phyloP scores from a whole-genome alignment of 1,140 invertebrate genomes.

The Heterodera carotae region DNA sequence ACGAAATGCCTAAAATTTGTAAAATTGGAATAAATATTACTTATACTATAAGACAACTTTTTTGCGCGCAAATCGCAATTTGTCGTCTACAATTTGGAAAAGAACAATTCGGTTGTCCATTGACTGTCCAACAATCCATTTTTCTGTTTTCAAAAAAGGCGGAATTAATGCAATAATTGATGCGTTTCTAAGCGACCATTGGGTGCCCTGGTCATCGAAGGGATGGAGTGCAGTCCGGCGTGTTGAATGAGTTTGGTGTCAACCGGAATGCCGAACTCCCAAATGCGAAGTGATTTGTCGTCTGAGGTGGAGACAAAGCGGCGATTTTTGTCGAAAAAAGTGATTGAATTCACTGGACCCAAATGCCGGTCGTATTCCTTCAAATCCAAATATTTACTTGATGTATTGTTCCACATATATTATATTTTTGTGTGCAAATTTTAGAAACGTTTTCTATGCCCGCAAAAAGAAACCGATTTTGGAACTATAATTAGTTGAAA shows the following conservation, averaged over 20 bases:
- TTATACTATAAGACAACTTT: conserved; percentile 69
- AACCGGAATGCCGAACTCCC: conserved; percentile 99
- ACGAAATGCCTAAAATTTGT: conserved; percentile 74
- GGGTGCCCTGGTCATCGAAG: conserved; percentile 86
- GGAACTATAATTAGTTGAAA: too few species aligned
- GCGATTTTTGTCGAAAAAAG: conserved; percentile 96
- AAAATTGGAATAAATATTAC: neutral
- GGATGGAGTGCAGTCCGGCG: conserved; percentile 98
- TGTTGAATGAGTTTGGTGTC: conserved; percentile 99
- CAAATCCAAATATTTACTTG: too few species aligned
- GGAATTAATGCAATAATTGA: conserved; percentile 4
- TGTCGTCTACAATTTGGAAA: conserved; percentile 86
- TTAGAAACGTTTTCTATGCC: too few species aligned
- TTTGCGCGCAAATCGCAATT: conserved; percentile 85
- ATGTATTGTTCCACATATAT: too few species aligned
- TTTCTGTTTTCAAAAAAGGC: conserved; percentile 70
- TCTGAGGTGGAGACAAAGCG: conserved; percentile 97
- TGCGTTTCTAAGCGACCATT: conserved; percentile 73
- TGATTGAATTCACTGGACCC: conserved; percentile 96
- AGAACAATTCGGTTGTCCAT: conserved; percentile 99
- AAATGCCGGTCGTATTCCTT: conserved; percentile 99
- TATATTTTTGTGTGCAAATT: too few species aligned
- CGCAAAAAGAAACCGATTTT: too few species aligned
- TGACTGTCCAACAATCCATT: conserved; percentile 97
- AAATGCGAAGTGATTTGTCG: conserved; percentile 95